Base-by-base conservation (phyloP, 2,797 vertebrate species). In the Loriculus beryllinus region DNA sequence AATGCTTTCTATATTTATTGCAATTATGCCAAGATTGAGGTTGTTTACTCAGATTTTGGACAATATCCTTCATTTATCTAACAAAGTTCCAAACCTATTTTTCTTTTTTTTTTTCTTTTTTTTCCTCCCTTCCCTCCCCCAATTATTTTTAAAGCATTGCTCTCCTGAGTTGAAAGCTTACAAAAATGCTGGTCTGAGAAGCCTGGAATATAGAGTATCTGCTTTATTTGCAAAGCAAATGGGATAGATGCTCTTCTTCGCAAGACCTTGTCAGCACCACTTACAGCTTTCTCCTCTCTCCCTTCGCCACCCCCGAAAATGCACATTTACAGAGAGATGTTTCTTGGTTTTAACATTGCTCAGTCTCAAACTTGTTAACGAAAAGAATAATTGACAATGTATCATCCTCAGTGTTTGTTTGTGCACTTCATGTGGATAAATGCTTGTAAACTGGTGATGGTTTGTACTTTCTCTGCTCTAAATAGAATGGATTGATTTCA, bases 81-180 rank as follows among this genome's bases (percentile, higher is more conserved):
- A 59, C 1, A n/a, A 79, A 54, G 4, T 28, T 57, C 12, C 3
- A 15, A 57, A 48, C 21, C 4, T 3, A 4, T 4, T 21, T 40
- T 42, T 22, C 3, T 1, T 4, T 9, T 56, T 4, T 20, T 37
- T 42, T 28, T 6, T 1, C 4, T 8, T 56, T 14, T 48, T 17
- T 13, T 47, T 12, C 6, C 10, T 60, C 2, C n/a, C 4, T 22
- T 9, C 10, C 16, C 5, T 23, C 18, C 8, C 1, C 2, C 2
- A 4, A 33, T 70, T 52, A 45, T 69, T 84, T 90, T 78, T 71
- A 64, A 51, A 26, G 5, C 19, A 19, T 51, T 71, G 4, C 18
- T 81, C 14, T 86, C 33, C 17, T 83, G 25, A 88, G 57, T 12
- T 43, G 14, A 75, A 74, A 74, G 14, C 1, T 48, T 90, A 59